Evolutionary conservation across 2,888 invertebrate genomes (phyloP), one percentile per base, ranked within the genome.

Genomic region (Xestia xanthographa): DNA sequence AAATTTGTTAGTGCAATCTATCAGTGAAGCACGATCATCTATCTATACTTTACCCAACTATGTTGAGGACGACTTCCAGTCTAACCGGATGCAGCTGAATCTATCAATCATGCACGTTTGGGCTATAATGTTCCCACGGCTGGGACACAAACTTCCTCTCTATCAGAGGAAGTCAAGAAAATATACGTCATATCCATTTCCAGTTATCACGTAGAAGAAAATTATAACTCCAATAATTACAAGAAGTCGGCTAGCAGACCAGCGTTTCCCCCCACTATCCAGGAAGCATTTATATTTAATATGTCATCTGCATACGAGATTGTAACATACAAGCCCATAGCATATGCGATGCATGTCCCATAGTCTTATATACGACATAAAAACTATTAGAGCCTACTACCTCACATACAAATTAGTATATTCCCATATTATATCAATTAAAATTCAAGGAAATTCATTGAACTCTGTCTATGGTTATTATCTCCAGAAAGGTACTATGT

Each of bases 381-480:
- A 87, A 87, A 86, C 84, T 88, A 88, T 77, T 86, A 71, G 29
- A 43, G 22, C 3, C 53, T 12, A 66, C 79, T 8, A 66, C 72
- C 69, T 48, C 53, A 84, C 88, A 87, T 87, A 88, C 86, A 88
- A 87, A 87, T 86, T 72, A 86, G 85, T 77, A 79, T 66, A 85
- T 86, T 50, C 65, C 45, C 67, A 81, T 79, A 53, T 79, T 75
- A 75, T 56, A 62, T 65, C 22, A 87, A 86, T 87, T 87, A 88
- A 84, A 73, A 88, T 88, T 87, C 87, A 87, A 87, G 87, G 87
- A 83, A 84, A 87, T 86, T 86, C 87, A 81, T 75, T 87, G 87
- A 87, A 84, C 87, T 75, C 56, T 2, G 73, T 38, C 63, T 74
- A 67, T 70, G 41, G 75, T 69, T 82, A 60, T 72, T 76, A 76